Conservation (phyloP, 2,888 invertebrate species). For the Microctonus aethiopoides region DNA sequence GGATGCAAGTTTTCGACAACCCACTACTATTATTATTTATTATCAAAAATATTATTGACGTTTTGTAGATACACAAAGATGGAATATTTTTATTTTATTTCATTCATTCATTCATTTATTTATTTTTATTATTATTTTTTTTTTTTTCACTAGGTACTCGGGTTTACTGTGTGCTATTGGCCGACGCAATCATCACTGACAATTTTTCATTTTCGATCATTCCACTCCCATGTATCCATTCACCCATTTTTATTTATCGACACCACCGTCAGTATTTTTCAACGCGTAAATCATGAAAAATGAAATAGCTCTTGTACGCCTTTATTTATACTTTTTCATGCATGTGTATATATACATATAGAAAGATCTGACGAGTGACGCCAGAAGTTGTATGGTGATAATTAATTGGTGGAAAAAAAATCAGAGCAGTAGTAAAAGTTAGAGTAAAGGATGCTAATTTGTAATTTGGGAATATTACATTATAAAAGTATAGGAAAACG, state of each 20-base stretch:
- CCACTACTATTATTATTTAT: conserved; percentile 39
- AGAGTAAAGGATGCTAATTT: conserved; percentile 1
- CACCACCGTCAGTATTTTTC: neutral
- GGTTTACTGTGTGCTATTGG: neutral
- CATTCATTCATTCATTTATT: no score
- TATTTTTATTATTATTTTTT: no score
- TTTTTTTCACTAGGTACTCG: neutral
- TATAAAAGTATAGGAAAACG: no score
- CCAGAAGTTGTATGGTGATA: no score
- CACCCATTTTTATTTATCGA: conserved; percentile 20
- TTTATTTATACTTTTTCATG: neutral
- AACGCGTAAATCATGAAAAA: conserved; percentile 12
- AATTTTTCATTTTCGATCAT: conserved; percentile 27
- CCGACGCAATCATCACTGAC: conserved; percentile 22
- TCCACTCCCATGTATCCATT: neutral
- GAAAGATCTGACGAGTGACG: neutral
- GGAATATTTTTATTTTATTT: conserved; percentile 1
- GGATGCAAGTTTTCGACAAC: conserved; percentile 41
- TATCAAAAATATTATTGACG: conserved; percentile 42
- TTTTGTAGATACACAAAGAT: conserved; percentile 19
- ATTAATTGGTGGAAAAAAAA: neutral
- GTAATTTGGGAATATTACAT: no score
- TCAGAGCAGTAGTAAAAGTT: neutral
- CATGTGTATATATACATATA: neutral
- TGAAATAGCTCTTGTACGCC: neutral